Evolutionary conservation across 2,888 invertebrate species (phyloP).

Genomic region (Phragmatobia fuliginosa): DNA sequence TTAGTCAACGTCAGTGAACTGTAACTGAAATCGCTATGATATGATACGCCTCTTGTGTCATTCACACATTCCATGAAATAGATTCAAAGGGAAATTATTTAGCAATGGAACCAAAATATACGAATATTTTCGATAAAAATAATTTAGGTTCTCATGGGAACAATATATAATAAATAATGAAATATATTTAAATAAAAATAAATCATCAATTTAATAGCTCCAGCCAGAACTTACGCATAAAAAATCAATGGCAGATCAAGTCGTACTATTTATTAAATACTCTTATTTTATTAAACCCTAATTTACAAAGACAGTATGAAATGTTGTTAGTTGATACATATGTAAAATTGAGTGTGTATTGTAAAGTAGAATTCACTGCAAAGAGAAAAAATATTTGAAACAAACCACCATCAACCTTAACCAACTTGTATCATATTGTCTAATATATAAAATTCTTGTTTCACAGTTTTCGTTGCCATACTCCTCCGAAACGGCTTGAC

Average conservation of each 20-base stretch:
- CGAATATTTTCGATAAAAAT: too few species aligned
- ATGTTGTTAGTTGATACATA: background rate
- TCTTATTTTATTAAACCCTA: background rate
- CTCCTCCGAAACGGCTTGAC: too few species aligned
- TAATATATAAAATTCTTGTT: too few species aligned
- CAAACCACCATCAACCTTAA: too few species aligned
- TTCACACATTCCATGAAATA: conserved; percentile 4
- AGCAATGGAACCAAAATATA: background rate
- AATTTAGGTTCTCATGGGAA: background rate
- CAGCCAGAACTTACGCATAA: background rate
- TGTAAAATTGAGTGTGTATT: too few species aligned
- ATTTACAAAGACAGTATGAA: background rate
- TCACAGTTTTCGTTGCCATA: too few species aligned
- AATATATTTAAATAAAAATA: too few species aligned
- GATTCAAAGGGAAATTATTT: background rate
- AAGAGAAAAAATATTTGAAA: too few species aligned
- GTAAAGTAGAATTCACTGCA: too few species aligned
- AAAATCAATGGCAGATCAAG: background rate
- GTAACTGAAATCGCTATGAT: background rate
- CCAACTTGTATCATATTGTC: too few species aligned
- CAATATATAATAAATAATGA: background rate
- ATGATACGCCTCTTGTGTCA: background rate
- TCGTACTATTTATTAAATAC: background rate
- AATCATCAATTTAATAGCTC: background rate
- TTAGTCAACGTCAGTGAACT: conserved; percentile 7